phyloP scores from a whole-genome alignment of 30 jellyfish, hydroid and myxozoan species.

The Calvadosia cruxmelitensis region DNA sequence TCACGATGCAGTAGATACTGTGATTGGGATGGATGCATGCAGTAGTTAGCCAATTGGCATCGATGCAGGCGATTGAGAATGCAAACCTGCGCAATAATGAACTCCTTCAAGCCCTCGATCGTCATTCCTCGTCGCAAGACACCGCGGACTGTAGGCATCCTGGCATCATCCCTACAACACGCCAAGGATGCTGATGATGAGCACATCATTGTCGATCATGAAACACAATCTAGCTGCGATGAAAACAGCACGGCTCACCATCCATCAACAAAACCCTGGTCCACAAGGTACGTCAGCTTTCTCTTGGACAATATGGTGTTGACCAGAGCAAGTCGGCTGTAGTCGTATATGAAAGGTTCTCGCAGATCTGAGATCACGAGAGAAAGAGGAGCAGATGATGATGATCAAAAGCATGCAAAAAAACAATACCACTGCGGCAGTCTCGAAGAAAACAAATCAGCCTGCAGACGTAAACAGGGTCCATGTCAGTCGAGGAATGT shows the following conservation, averaged over 20 bases:
- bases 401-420: no score
- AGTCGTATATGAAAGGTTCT: constrained; percentile 65
- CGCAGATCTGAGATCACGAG: constrained; percentile 32
- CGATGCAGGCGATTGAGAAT: neutral
- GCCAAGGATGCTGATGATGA: neutral
- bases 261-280: constrained; percentile 90
- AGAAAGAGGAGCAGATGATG: no score
- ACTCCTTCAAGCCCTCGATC: constrained; percentile 74
- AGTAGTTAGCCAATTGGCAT: neutral
- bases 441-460: no score
- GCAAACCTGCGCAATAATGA: constrained; percentile 81
- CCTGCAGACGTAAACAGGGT: no score
- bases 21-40: no score
- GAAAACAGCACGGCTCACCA: constrained; percentile 36
- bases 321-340: constrained; percentile 81
- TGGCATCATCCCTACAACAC: constrained; percentile 56
- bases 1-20: no score
- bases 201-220: no score
- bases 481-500: no score
- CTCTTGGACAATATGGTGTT: constrained; percentile 92
- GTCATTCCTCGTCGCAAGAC: constrained; percentile 86
- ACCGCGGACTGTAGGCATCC: constrained; percentile 96
- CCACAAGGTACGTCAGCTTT: constrained; percentile 72
- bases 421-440: no score
- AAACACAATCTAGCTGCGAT: no score